Evolutionary conservation across 2,888 invertebrate genomes (phyloP), one percentile per base, ranked within the genome.

Genomic region (Zootermopsis nevadensis): DNA sequence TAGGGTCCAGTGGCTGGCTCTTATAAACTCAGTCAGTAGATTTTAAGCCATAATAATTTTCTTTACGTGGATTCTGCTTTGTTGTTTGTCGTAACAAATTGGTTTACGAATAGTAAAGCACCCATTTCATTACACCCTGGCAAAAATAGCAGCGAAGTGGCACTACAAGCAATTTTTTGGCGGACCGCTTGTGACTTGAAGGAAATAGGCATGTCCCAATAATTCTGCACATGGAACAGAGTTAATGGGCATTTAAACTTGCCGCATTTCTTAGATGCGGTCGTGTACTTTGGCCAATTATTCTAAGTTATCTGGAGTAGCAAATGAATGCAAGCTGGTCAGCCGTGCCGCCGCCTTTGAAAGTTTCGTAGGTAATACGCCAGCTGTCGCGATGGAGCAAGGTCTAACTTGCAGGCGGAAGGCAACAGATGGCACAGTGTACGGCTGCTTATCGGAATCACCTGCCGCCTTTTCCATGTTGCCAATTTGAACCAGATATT

Each of bases 381-480:
- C 74, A 74, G 74, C 74, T 74, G 74, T 74, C 74, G 35, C 74
- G 69, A n/a, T 38, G 38, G 22, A 38, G 35, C 74, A 35, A 74
- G 74, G 74, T n/a, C 33, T 7, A 35, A 74, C 74, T 69, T 74
- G 74, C 74, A 74, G 38, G 74, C 79, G 33, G 35, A 66, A 66
- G 66, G 66, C 53, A 79, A 79, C 79, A 79, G 79, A 79, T 79
- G 79, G 79, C 79, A 79, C 35, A 55, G 38, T 38, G 22, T 74
- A 2, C 12, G 8, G 30, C 42, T 60, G 60, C n/a, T 10, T 33
- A 38, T 33, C n/a, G n/a, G 38, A 1, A 55, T 79, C 79, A 79
- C 79, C 79, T 79, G 79, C 79, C 60, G n/a, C 60, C 66, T 66
- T 27, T 66, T 79, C 79, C 79, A 79, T 27, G 79, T 79, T 79